Percentiles rank a stretch among this genome's conserved stretches.
These are phyloP conservation scores for Selenia dentaria DNA, from an alignment of 2,888 invertebrate species.

Conservation along the genomic window DNA sequence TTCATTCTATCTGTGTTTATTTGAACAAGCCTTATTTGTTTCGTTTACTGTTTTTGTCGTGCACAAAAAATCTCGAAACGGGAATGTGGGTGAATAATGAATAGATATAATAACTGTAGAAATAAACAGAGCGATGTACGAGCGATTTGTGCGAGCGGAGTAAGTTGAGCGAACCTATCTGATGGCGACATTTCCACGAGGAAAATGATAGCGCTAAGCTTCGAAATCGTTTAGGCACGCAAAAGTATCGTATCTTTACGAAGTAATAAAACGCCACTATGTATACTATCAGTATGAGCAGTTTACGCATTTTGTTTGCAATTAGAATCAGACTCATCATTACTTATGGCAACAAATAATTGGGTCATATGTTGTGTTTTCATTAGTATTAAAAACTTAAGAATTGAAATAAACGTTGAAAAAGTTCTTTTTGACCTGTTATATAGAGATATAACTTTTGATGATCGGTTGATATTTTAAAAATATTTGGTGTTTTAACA, in stretches of 20 bases:
- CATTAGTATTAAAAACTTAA: no score
- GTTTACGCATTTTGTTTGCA: no score
- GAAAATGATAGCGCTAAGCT: constrained; percentile 31
- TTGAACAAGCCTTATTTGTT: constrained; percentile 40
- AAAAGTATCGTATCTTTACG: constrained; percentile 35
- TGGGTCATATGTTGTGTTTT: no score
- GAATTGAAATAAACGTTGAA: no score
- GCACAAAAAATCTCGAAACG: constrained; percentile 27
- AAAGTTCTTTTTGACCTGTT: no score
- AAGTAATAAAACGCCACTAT: constrained; percentile 28
- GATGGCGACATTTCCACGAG: constrained; percentile 19
- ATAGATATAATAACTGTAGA: constrained; percentile 27
- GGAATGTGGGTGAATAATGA: constrained; percentile 35
- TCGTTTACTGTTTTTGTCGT: constrained; percentile 32
- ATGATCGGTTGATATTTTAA: no score
- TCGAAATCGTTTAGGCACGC: constrained; percentile 29
- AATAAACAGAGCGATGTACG: constrained; percentile 15
- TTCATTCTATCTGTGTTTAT: constrained; percentile 30
- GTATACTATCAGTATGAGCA: constrained; percentile 10
- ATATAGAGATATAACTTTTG: no score
- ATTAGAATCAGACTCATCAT: no score
- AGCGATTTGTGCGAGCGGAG: constrained; percentile 5
- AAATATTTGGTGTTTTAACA: no score
- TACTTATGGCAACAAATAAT: no score
- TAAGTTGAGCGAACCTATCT: constrained; percentile 10